Evolutionary conservation across 2,888 invertebrate species (phyloP), one percentile per base, ranked within the genome.

Genomic region (Volucella zonaria): DNA sequence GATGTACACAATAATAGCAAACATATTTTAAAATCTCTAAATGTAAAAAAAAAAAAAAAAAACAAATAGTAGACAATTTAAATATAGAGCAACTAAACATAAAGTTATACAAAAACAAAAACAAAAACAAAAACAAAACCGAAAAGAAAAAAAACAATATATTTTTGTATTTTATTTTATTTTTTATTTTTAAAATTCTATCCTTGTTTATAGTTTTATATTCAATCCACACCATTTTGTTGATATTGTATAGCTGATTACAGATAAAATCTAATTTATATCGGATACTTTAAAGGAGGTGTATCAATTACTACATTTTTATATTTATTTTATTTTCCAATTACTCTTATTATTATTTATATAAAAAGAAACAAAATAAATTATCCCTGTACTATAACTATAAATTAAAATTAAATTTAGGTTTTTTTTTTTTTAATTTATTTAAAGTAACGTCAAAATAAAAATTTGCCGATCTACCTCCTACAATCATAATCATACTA

Each of bases 381-480:
- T 40, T 47, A 49, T 58, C 31, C 42, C 56, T 58, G 70, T 40
- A 70, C 38, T 47, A 58, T 15, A 45, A 45, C 38, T 64, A 66
- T 47, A 74, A 49, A 49, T 66, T 42, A 8, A 74, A 64, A 14
- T 58, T 10, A 15, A 40, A 15, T 14, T 58, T 14, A 43, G 42
- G 1, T 56, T 56, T 3, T 45, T 23, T 31, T 14, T n/a, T n/a
- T 58, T 15, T 70, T 51, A 66, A 71, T 76, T 71, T 61, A 73
- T 52, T 66, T 66, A 23, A 73, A 85, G 67, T 71, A 38, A 80
- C 81, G 73, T 81, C 76, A 77, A 47, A 85, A 83, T 3, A 31
- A 31, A 31, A 67, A 77, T 85, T 85, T 68, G 81, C 85, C 85
- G 68, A 85, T 81, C 81, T 85, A 85, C 85, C 85, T 85, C 85